phyloP scores from a whole-genome alignment of 2,797 vertebrate genomes.

The Bradypodion ventrale region DNA sequence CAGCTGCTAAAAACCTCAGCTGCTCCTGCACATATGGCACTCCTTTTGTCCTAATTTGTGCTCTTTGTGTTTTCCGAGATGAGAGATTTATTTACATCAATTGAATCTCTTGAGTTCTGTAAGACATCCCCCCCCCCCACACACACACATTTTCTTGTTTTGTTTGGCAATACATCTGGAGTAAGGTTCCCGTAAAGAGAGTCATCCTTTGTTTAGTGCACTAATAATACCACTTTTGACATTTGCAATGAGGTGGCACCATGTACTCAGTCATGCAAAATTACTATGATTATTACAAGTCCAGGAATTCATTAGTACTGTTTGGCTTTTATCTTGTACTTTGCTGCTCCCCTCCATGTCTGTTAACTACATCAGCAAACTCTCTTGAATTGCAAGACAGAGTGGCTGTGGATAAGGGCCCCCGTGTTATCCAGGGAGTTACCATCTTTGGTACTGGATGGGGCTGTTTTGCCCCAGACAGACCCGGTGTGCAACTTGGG shows the following conservation, averaged over 20 bases:
- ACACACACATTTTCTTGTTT: background rate
- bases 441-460: too few species aligned
- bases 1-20: conserved; percentile 26
- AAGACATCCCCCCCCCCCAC: conserved; percentile 11
- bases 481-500: too few species aligned
- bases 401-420: too few species aligned
- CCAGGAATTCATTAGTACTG: background rate
- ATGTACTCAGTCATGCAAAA: conserved; percentile 8
- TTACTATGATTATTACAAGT: background rate
- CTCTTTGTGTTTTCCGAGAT: conserved; percentile 9
- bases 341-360: background rate
- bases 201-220: conserved; percentile 4
- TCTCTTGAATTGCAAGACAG: too few species aligned
- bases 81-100: conserved; percentile 15
- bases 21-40: conserved; percentile 27
- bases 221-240: conserved; percentile 9
- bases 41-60: conserved; percentile 20
- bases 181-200: conserved; percentile 15
- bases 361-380: background rate
- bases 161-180: conserved; percentile 6
- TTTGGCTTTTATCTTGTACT: background rate
- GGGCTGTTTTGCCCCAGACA: too few species aligned
- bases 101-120: conserved; percentile 3
- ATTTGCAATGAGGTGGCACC: conserved; percentile 14
- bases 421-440: too few species aligned